Evolutionary conservation across 2,888 invertebrate species (phyloP), one percentile per base, ranked within the genome.

Genomic region (Drosophila siamana): DNA sequence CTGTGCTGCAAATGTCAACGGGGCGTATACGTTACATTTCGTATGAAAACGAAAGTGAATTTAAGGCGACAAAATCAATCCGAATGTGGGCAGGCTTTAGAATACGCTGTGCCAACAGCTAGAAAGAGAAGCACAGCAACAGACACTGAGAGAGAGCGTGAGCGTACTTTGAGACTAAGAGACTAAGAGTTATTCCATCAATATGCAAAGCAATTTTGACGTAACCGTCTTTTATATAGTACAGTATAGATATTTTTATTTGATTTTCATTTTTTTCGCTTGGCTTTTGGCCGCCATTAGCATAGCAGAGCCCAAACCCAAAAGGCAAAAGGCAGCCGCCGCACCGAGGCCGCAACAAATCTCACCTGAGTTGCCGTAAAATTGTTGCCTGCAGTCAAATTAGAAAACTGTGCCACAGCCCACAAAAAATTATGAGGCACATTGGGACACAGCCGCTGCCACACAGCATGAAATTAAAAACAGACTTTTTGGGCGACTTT

Each of bases 341-440:
- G n/a, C 11, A 4, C n/a, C 33, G 30, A 60, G 81, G 87, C 64
- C 75, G 71, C 65, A 61, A 65, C 73, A 76, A 85, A 87, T 85
- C 86, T 87, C 74, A 83, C 88, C 86, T 88, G 86, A 83, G 74
- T 70, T 87, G 88, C 83, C 76, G 69, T 85, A 79, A 83, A 83
- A 71, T 72, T 72, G 60, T 68, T 66, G 63, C 59, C 68, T 75
- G 70, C 73, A 87, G 71, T 85, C 69, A 85, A 85, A 87, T 83
- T 85, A 87, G 82, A 76, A 81, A 85, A 77, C 74, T 82, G 86
- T 87, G 83, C 86, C 83, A 76, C 72, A 75, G 68, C 63, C 63
- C 73, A 70, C 75, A 84, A 78, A 87, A 80, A 55, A 82, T 82
- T 80, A 84, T 83, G 77, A 82, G 80, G 83, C 79, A 82, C 76